Evolutionary conservation across 2,113 vertebrate genomes (phyloP).

Genomic region (Chloroceryle aenea): DNA sequence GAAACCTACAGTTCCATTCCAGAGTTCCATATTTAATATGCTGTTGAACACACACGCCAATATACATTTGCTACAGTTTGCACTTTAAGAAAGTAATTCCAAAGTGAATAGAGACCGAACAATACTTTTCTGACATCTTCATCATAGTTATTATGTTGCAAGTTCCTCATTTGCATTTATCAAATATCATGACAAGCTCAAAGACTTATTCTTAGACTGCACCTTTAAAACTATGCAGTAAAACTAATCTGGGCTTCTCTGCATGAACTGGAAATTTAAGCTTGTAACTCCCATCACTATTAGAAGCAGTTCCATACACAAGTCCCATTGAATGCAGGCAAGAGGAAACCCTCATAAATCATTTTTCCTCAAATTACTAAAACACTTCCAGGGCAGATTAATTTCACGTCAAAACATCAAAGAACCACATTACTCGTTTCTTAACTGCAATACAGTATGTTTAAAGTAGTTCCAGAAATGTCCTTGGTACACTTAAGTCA

Average conservation of each 20-base stretch:
- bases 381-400: neutral
- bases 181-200: constrained; percentile 3
- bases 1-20: neutral
- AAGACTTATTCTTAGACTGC: neutral
- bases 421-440: neutral
- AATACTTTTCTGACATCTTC: neutral
- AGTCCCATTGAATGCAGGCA: neutral
- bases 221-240: neutral
- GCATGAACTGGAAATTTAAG: neutral
- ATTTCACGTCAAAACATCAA: neutral
- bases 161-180: neutral
- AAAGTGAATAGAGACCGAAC: neutral
- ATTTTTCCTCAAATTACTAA: neutral
- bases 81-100: neutral
- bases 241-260: neutral
- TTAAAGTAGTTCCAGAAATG: neutral
- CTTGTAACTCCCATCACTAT: neutral
- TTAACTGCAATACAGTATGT: neutral
- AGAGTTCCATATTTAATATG: neutral
- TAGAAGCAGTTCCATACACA: neutral
- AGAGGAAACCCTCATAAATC: neutral
- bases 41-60: neutral
- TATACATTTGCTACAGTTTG: neutral
- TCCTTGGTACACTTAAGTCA: neutral
- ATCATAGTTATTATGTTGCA: neutral